A percentile compares a stretch with the other conserved stretches of the same genome.
Conservation (phyloP, 2,888 invertebrate species). For the Rambutsinella grinnellia region DNA sequence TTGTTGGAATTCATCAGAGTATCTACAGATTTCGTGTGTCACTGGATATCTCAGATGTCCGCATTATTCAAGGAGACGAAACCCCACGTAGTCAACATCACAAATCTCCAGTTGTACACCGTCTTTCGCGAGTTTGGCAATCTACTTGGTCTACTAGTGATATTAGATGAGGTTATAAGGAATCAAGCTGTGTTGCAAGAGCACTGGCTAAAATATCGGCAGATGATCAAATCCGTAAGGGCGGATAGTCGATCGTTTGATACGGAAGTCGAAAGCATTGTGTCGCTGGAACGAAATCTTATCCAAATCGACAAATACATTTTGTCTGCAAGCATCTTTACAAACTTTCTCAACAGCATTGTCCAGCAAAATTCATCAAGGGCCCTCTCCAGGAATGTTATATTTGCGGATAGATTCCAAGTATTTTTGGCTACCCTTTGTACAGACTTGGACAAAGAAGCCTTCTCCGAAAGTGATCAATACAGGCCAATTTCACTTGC, state of each 20-base stretch:
- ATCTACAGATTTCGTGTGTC: conserved; percentile 79
- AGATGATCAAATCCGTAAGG: conserved; percentile 79
- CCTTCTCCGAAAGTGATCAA: conserved; percentile 31
- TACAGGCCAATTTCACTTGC: conserved; percentile 55
- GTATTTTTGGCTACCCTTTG: conserved; percentile 25
- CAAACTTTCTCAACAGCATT: conserved; percentile 68
- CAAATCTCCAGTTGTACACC: conserved; percentile 60
- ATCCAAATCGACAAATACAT: conserved; percentile 78
- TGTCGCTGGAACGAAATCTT: conserved; percentile 79
- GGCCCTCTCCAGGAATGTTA: conserved; percentile 23
- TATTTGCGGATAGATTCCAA: conserved; percentile 53
- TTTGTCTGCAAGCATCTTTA: conserved; percentile 79
- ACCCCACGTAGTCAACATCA: conserved; percentile 67
- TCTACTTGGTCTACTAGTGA: conserved; percentile 71
- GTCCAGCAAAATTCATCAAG: conserved; percentile 31
- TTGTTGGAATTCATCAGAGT: conserved; percentile 79
- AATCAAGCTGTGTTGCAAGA: conserved; percentile 74
- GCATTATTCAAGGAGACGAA: conserved; percentile 74
- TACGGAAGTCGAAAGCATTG: conserved; percentile 74
- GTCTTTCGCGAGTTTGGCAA: conserved; percentile 69
- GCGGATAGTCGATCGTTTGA: conserved; percentile 76
- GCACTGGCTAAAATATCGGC: conserved; percentile 84
- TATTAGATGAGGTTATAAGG: conserved; percentile 78
- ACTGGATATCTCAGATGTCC: conserved; percentile 82
- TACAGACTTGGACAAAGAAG: conserved; percentile 52